A percentile compares a stretch with the other conserved stretches of the same genome.
These are phyloP conservation scores for Sebastes oblongus DNA, from an alignment of 2,797 vertebrate genomes.

Conservation along the genomic window DNA sequence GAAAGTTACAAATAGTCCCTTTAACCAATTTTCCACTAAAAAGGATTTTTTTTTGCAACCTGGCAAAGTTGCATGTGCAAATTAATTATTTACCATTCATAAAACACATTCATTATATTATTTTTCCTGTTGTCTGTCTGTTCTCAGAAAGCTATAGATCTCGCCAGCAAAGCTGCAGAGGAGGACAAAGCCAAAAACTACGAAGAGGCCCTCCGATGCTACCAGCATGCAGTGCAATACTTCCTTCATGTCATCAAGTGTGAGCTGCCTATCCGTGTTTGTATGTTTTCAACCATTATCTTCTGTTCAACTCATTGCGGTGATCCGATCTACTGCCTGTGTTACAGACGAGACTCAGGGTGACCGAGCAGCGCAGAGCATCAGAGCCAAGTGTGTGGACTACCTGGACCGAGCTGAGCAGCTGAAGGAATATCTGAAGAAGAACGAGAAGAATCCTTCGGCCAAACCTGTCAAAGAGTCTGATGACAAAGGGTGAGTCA, in stretches of 20 bases:
- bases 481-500: conserved; percentile 89
- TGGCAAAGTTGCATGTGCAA: background rate
- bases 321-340: background rate
- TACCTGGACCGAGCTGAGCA: conserved; percentile 95
- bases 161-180: conserved; percentile 90
- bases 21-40: background rate
- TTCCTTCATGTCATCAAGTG: conserved; percentile 95
- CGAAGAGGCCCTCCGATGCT: conserved; percentile 89
- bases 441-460: conserved; percentile 84
- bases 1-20: no score
- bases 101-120: background rate
- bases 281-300: background rate
- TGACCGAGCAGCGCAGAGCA: conserved; percentile 89
- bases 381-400: conserved; percentile 89
- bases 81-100: background rate
- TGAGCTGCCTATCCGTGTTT: conserved; percentile 59
- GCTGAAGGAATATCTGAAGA: conserved; percentile 91
- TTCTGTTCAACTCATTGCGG: background rate
- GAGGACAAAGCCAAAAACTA: conserved; percentile 96
- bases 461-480: conserved; percentile 92
- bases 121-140: background rate
- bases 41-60: background rate
- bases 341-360: conserved; percentile 89
- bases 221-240: conserved; percentile 90
- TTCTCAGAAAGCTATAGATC: conserved; percentile 93